phyloP scores from a whole-genome alignment of 2,888 invertebrate species.

The Augochlorella aurata region DNA sequence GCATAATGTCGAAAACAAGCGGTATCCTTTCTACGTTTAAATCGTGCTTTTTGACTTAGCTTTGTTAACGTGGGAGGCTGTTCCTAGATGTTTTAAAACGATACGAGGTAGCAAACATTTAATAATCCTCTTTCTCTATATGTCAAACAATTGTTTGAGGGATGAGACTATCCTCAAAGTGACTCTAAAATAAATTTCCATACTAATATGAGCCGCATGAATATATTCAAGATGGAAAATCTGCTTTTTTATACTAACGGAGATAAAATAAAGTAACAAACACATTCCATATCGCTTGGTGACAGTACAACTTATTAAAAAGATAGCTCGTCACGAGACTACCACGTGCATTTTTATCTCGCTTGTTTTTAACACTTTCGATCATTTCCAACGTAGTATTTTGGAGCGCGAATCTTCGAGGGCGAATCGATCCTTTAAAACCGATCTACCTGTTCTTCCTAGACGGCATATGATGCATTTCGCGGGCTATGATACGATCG shows the following conservation, averaged over 20 bases:
- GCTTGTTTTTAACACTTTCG: background rate
- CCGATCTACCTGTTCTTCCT: too few relatives aligned
- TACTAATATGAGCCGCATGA: background rate
- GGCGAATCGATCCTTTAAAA: too few relatives aligned
- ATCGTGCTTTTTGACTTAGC: background rate
- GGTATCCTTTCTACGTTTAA: background rate
- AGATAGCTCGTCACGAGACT: background rate
- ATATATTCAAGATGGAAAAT: too few relatives aligned
- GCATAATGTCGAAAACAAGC: background rate
- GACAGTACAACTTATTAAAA: background rate
- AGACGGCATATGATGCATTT: too few relatives aligned
- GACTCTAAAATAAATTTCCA: background rate
- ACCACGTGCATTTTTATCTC: background rate
- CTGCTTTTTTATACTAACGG: background rate
- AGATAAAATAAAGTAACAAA: background rate
- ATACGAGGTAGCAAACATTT: too few relatives aligned
- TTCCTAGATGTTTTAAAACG: too few relatives aligned
- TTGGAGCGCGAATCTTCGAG: too few relatives aligned
- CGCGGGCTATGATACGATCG: too few relatives aligned
- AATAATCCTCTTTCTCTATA: too few relatives aligned
- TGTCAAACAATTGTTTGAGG: too few relatives aligned
- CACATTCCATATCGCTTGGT: background rate
- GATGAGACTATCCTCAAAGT: too few relatives aligned
- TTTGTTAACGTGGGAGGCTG: too few relatives aligned
- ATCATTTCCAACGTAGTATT: background rate